Conservation (phyloP, 2,888 invertebrate genomes). For the Tetanocera ferruginea region DNA sequence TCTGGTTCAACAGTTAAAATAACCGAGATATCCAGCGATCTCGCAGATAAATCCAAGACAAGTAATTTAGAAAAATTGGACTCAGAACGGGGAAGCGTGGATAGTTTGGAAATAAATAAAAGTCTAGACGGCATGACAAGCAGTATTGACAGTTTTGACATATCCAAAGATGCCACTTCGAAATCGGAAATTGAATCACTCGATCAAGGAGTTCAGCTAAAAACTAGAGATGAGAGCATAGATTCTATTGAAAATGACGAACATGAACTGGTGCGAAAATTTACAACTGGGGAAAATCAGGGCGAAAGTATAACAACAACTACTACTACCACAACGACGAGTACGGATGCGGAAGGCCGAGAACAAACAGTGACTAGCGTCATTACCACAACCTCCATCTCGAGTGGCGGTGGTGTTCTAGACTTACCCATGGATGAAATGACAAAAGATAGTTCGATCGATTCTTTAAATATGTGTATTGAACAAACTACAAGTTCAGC, state of each 20-base stretch:
- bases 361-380: conserved; percentile 57
- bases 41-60: conserved; percentile 72
- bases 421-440: conserved; percentile 55
- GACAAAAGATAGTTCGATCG: conserved; percentile 66
- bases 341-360: conserved; percentile 60
- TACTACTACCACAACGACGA: conserved; percentile 63
- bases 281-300: conserved; percentile 53
- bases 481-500: conserved; percentile 80
- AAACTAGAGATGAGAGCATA: conserved; percentile 65
- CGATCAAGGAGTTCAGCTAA: conserved; percentile 63
- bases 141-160: conserved; percentile 72
- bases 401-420: conserved; percentile 46
- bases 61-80: conserved; percentile 64
- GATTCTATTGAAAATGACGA: conserved; percentile 68
- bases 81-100: conserved; percentile 76
- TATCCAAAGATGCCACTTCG: conserved; percentile 68
- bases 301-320: conserved; percentile 61
- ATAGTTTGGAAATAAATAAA: conserved; percentile 77
- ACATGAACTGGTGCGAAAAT: conserved; percentile 55
- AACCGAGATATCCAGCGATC: conserved; percentile 77
- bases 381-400: conserved; percentile 56
- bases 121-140: conserved; percentile 73
- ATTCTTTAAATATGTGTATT: conserved; percentile 72
- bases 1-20: conserved; percentile 73
- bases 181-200: conserved; percentile 67